phyloP scores from a whole-genome alignment of 2,888 invertebrate species.

The Parascotia fuliginaria region DNA sequence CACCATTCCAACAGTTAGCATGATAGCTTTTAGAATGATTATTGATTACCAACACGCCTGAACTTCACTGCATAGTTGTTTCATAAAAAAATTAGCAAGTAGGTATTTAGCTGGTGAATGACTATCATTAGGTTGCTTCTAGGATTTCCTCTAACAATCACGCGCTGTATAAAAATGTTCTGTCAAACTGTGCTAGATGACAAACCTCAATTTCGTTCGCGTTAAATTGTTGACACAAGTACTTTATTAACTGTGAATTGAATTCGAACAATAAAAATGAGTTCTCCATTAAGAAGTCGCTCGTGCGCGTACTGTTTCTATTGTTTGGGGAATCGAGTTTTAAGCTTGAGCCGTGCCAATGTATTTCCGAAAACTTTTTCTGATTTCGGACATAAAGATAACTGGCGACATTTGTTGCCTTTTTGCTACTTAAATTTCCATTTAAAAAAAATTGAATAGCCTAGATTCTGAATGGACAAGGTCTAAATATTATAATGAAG shows the following conservation, averaged over 20 bases:
- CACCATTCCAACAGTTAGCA: too few relatives aligned
- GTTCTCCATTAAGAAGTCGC: neutral
- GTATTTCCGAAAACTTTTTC: neutral
- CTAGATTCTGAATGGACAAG: too few relatives aligned
- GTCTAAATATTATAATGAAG: too few relatives aligned
- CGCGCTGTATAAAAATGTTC: constrained; percentile 1
- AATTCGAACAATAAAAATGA: neutral
- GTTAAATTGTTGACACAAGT: neutral
- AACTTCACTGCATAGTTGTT: too few relatives aligned
- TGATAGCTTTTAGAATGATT: too few relatives aligned
- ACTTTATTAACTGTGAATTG: neutral
- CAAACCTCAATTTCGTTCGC: neutral
- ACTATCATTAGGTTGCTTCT: constrained; percentile 2
- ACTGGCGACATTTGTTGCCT: too few relatives aligned
- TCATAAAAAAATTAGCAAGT: too few relatives aligned
- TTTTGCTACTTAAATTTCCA: too few relatives aligned
- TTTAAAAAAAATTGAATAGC: too few relatives aligned
- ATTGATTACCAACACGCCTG: too few relatives aligned
- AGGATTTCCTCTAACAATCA: constrained; percentile 1
- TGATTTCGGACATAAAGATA: neutral
- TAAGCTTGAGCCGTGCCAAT: neutral
- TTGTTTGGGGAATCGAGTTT: too few relatives aligned
- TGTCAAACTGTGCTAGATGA: neutral
- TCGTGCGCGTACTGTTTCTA: neutral
- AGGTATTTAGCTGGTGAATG: constrained; percentile 5